Evolutionary conservation across 2,113 vertebrate species (phyloP).

Genomic region (Pampusana beccarii): DNA sequence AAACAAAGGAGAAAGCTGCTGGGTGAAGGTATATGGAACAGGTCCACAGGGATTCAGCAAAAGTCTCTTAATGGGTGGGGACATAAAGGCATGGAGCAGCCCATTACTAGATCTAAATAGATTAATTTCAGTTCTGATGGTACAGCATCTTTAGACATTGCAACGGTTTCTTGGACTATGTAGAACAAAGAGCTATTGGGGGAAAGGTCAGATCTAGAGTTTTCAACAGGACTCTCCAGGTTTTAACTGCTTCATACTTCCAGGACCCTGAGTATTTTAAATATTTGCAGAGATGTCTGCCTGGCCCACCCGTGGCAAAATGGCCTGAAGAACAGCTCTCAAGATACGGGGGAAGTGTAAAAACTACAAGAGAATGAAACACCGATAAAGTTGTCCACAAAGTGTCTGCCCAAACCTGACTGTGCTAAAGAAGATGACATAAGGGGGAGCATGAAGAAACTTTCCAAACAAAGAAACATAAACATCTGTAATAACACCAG

Average conservation of each 20-base stretch:
- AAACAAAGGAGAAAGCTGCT: background rate
- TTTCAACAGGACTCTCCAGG: background rate
- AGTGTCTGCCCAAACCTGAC: background rate
- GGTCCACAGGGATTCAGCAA: background rate
- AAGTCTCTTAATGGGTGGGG: background rate
- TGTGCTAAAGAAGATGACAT: background rate
- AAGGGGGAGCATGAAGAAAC: background rate
- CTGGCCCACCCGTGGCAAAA: background rate
- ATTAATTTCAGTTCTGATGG: background rate
- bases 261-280: background rate
- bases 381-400: background rate
- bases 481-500: background rate
- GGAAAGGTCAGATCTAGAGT: background rate
- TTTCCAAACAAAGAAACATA: background rate
- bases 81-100: background rate
- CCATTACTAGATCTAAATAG: background rate
- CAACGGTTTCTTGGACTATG: background rate
- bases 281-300: background rate
- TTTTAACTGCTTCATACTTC: background rate
- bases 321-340: background rate
- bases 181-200: background rate
- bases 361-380: background rate
- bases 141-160: background rate
- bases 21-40: background rate
- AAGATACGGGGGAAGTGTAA: background rate